These are phyloP conservation scores for Argynnis bischoffii DNA, from an alignment of 2,888 invertebrate genomes.

Conservation along the genomic window DNA sequence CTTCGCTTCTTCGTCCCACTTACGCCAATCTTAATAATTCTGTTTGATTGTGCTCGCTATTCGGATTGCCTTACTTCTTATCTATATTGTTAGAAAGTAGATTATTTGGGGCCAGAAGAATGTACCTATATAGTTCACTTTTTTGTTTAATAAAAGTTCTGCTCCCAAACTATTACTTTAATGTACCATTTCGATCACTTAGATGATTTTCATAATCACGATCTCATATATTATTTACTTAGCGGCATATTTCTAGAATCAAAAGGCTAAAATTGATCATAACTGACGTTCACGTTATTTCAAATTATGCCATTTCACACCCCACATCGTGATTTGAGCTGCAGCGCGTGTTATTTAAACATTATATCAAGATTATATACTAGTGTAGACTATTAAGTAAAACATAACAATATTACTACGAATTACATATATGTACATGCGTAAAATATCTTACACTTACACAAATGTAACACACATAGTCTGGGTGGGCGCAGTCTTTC, in stretches of 20 bases:
- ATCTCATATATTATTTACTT: constrained; percentile 19
- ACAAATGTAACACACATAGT: too few relatives aligned
- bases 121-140: constrained; percentile 38
- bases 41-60: constrained; percentile 53
- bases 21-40: constrained; percentile 65
- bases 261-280: neutral
- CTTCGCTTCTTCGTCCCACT: constrained; percentile 51
- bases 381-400: neutral
- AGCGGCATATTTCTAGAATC: constrained; percentile 2
- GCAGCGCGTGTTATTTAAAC: neutral
- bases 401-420: neutral
- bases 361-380: neutral
- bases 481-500: too few relatives aligned
- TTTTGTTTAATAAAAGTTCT: constrained; percentile 29
- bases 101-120: constrained; percentile 41
- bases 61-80: constrained; percentile 65
- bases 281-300: constrained; percentile 1
- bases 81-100: constrained; percentile 55
- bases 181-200: constrained; percentile 17
- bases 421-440: too few relatives aligned
- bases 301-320: neutral
- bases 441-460: too few relatives aligned
- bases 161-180: constrained; percentile 19
- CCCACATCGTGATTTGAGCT: neutral
- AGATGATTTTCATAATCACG: constrained; percentile 26